Evolutionary conservation across 2,113 vertebrate genomes (phyloP), one percentile per base, ranked within the genome.

Genomic region (Mobula birostris): DNA sequence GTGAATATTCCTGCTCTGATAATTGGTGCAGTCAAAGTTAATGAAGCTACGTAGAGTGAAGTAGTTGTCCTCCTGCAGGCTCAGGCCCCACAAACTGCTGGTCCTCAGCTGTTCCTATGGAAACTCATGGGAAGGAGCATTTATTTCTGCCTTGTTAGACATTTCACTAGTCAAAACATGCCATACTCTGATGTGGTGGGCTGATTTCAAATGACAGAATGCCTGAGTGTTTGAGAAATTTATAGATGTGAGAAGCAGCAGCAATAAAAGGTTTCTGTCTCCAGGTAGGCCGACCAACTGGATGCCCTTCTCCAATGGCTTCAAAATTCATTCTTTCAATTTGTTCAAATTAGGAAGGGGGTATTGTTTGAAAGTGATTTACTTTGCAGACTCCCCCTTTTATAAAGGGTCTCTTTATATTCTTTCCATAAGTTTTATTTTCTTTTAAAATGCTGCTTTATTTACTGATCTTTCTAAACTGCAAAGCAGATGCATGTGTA

Each of bases 141-240:
- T 90, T 90, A 90, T 66, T 90, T 90, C n/a, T 66, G 63, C 85
- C n/a, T 66, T 90, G 61, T 32, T n/a, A 90, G 14, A 90, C 85
- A 90, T 90, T 66, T 66, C 85, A 90, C 85, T 66, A 66, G 85
- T 90, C 85, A 90, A 90, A 90, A 90, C 85, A 90, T 90, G 85
- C 61, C 85, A 66, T n/a, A n/a, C 85, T 19, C 1, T 90, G 58
- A 90, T 66, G 85, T 90, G 85, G 85, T 90, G 85, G 61, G 29
- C 61, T 7, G 85, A 32, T 90, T 90, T 32, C 61, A 90, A 32
- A 66, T 90, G 85, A 66, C 61, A 66, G 85, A 68, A 90, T 32
- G 61, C 61, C 12, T 90, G 61, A 79, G 12, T 79, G n/a, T 79
- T 79, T 79, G 77, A 90, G 85, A 63, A 90, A 90, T 90, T 66